Percentiles rank a stretch among this genome's conserved stretches.
These are phyloP conservation scores for Boloria selene DNA, from an alignment of 2,888 invertebrate genomes.

Conservation along the genomic window DNA sequence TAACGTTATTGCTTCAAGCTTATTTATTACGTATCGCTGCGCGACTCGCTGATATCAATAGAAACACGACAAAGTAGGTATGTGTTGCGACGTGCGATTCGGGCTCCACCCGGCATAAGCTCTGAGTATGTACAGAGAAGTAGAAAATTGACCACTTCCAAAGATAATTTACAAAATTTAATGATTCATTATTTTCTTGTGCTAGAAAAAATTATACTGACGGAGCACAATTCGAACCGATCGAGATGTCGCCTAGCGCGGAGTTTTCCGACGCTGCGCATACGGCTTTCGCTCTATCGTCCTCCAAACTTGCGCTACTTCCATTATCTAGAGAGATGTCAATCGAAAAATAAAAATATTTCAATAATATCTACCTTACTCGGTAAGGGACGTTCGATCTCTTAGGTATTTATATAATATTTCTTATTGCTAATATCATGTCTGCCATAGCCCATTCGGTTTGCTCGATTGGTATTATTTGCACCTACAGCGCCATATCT, in stretches of 20 bases:
- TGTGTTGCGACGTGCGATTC: constrained; percentile 74
- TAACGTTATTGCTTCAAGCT: constrained; percentile 76
- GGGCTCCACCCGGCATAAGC: constrained; percentile 79
- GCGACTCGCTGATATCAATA: constrained; percentile 59
- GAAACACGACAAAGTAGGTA: constrained; percentile 63
- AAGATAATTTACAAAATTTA: constrained; percentile 76
- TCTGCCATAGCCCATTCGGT: constrained; percentile 71
- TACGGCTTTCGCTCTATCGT: constrained; percentile 25
- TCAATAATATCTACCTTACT: constrained; percentile 80
- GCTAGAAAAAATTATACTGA: constrained; percentile 74
- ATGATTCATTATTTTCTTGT: constrained; percentile 69
- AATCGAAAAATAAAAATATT: constrained; percentile 75
- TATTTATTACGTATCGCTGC: constrained; percentile 66
- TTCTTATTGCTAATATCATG: constrained; percentile 80
- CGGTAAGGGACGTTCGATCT: constrained; percentile 82
- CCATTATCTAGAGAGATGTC: constrained; percentile 69
- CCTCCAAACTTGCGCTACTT: constrained; percentile 49
- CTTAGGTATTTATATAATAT: constrained; percentile 75
- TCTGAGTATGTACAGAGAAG: constrained; percentile 80
- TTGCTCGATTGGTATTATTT: constrained; percentile 55
- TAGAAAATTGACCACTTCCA: constrained; percentile 81
- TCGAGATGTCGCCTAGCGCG: constrained; percentile 28
- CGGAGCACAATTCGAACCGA: constrained; percentile 52
- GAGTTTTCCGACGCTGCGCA: constrained; percentile 29
- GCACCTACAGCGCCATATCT: constrained; percentile 55